Conservation (phyloP, 2,888 invertebrate species). For the Euphydryas editha region DNA sequence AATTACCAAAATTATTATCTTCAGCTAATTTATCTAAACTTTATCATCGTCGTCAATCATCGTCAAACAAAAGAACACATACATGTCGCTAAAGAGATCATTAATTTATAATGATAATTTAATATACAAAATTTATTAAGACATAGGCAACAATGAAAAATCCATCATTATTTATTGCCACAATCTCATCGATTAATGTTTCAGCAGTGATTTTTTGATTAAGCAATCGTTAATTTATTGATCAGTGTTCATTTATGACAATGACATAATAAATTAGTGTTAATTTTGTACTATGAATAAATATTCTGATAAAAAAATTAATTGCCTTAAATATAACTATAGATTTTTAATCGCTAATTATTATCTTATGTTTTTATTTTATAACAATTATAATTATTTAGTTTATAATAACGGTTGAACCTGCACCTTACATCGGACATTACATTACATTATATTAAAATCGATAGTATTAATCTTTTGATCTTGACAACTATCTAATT, state of each 20-base stretch:
- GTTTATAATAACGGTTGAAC: too few species aligned
- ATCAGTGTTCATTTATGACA: neutral
- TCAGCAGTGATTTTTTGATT: neutral
- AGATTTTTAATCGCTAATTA: neutral
- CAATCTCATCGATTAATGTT: slow-evolving; percentile 10
- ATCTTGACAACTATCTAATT: too few species aligned
- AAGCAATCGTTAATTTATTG: slow-evolving; percentile 5
- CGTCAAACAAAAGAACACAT: slow-evolving; percentile 1
- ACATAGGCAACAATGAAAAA: slow-evolving; percentile 8
- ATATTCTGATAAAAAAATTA: neutral
- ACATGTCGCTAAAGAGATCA: neutral
- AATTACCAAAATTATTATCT: neutral
- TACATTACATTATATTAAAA: too few species aligned
- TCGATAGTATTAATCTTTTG: too few species aligned
- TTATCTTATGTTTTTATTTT: too few species aligned
- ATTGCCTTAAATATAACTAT: neutral
- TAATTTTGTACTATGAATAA: neutral
- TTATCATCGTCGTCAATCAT: too few species aligned
- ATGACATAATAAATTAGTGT: neutral
- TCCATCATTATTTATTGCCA: slow-evolving; percentile 8
- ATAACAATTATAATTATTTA: too few species aligned
- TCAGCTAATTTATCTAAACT: neutral
- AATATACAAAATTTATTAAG: neutral
- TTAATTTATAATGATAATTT: neutral
- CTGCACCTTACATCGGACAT: too few species aligned